Evolutionary conservation across 2,888 invertebrate species (phyloP), one percentile per base, ranked within the genome.

Genomic region (Mechanitis messenoides): DNA sequence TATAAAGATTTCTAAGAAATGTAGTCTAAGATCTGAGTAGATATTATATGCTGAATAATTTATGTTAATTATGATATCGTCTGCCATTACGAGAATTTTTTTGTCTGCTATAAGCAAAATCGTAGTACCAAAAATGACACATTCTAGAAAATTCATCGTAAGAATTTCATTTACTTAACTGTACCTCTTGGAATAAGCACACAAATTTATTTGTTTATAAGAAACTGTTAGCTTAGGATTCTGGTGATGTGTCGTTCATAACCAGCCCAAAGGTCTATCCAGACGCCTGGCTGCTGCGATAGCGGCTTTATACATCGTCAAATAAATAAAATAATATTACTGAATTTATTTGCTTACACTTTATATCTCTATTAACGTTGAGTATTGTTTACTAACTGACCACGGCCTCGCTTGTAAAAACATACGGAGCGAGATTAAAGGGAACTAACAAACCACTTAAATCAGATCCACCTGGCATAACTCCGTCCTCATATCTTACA

Each of bases 351-450:
- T 81, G 79, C 77, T 75, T 77, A 80, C 83, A 87, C 85, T 87
- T 88, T 88, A 88, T 87, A 85, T 89, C 90, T 89, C 86, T 86
- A 89, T 90, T 89, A 89, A 82, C 83, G 81, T 80, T 77, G 78
- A 80, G 82, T 80, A 85, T 84, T 90, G 88, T 89, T 89, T 90
- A 87, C 84, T 80, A 78, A 77, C 78, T 80, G 79, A 79, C 81
- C 79, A 77, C 79, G 81, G 82, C 80, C 81, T 81, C 80, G 77
- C 80, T 84, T 87, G 85, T 83, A 82, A 85, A 87, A 88, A 89
- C 87, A 88, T 81, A 82, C 78, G 79, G 77, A 70, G 73, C 76
- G 77, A 87, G 87, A 88, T 88, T 88, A 88, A 87, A 89, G 86
- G 85, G 86, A 72, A 76, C 76, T 70, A 68, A 67, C 65, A n/a